Base-by-base conservation (phyloP, 2,113 vertebrate species). In the Boleophthalmus pectinirostris region DNA sequence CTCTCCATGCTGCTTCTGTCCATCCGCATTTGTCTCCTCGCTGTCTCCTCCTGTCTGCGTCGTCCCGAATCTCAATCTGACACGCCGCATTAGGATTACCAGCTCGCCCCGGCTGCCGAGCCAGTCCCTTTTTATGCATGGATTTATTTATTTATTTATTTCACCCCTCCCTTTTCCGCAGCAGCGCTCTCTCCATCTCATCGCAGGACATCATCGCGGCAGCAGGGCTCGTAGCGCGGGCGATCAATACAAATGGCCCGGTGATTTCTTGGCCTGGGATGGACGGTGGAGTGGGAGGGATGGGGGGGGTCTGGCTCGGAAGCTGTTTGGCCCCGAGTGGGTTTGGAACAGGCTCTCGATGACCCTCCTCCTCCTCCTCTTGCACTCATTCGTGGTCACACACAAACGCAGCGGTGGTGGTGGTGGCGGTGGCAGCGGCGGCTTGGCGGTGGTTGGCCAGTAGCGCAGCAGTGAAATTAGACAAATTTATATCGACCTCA, bases 211-310 rank as follows among this genome's bases (percentile, higher is more conserved):
- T 47, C 65, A 47, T 46, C 65, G 70, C 75, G 84, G 60, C 69
- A 75, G 77, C 70, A 15, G 68, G 68, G 70, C 72, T 69, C 51
- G 83, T 73, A 45, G 75, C 67, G 68, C 75, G 54, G 66, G 71
- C 78, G 77, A 87, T 87, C 87, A 89, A 77, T 87, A 80, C 71
- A 75, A 87, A 81, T 81, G 76, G 29, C 74, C 82, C 72, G 70
- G 60, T 84, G 78, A 84, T 81, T 79, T 74, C 70, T 84, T 83
- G 80, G 78, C 83, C 72, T 24, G 56, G 56, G 25, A 79, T 70
- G 67, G 77, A 68, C 72, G 53, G 63, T 60, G 68, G 38, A 70
- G 66, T 16, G 49, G 49, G 51, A 78, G 74, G 72, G 78, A 65
- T 2, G 73, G 54, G 68, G 66, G 68, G 33, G 77, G 67, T 82